phyloP scores from a whole-genome alignment of 2,113 vertebrate species.

The Anas platyrhynchos region DNA sequence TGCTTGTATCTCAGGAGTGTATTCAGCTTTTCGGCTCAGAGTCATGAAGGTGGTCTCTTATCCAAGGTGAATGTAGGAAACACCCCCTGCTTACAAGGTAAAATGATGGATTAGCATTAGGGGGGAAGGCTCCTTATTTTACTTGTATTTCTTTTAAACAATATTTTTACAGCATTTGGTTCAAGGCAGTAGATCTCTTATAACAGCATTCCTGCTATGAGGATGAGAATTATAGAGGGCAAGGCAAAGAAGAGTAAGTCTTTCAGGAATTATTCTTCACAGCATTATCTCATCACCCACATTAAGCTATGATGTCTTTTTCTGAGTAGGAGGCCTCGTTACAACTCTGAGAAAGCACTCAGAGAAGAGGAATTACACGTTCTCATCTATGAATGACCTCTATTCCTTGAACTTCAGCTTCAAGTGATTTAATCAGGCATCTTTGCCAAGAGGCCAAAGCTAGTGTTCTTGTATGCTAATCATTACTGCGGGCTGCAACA shows the following conservation, averaged over 20 bases:
- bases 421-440: background rate
- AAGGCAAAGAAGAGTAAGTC: background rate
- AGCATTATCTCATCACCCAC: background rate
- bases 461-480: background rate
- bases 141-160: background rate
- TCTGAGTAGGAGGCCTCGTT: background rate
- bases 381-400: background rate
- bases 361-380: background rate
- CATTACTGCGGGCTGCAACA: background rate
- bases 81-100: background rate
- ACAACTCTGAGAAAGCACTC: background rate
- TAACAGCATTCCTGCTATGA: background rate
- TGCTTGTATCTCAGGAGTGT: background rate
- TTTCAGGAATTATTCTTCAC: background rate
- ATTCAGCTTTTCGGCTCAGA: constrained; percentile 1
- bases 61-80: background rate
- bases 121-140: constrained; percentile 9
- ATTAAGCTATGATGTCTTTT: background rate
- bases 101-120: background rate
- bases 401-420: background rate
- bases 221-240: background rate
- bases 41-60: background rate
- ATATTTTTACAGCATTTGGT: constrained; percentile 30
- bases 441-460: background rate
- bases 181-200: constrained; percentile 10